These are phyloP conservation scores for Lacerta bilineata DNA, from an alignment of 2,797 vertebrate species.

Conservation along the genomic window DNA sequence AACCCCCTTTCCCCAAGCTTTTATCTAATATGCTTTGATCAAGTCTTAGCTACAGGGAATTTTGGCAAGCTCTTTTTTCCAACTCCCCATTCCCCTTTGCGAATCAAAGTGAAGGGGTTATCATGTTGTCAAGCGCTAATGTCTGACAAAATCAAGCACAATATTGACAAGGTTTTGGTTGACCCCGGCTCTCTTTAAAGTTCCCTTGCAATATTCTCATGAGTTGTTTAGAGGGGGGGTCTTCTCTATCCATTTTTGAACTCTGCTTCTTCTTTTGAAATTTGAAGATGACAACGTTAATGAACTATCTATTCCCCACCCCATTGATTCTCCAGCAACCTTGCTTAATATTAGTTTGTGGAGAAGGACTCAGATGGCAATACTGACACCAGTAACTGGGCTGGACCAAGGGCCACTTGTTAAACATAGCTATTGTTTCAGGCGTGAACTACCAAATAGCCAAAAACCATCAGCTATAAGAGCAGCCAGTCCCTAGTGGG, in stretches of 20 bases:
- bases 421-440: too few relatives aligned
- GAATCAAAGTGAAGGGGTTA: conserved; percentile 65
- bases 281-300: not conserved
- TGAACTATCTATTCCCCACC: not conserved
- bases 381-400: too few relatives aligned
- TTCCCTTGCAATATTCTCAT: not conserved
- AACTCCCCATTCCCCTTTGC: conserved; percentile 45
- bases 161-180: conserved; percentile 41
- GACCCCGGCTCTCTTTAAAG: conserved; percentile 45
- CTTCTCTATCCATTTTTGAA: not conserved
- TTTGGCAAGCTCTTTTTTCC: conserved; percentile 55
- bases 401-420: too few relatives aligned
- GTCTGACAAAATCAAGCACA: conserved; percentile 49
- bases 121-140: conserved; percentile 42
- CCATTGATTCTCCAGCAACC: not conserved
- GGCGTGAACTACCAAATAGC: too few relatives aligned
- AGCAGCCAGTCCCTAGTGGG: too few relatives aligned
- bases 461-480: too few relatives aligned
- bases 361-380: too few relatives aligned
- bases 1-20: conserved; percentile 38
- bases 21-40: conserved; percentile 65
- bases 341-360: not conserved
- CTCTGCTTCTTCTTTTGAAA: not conserved
- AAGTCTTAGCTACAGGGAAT: conserved; percentile 61
- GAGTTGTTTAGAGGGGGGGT: not conserved